These are phyloP conservation scores for Zapus hudsonius DNA, from an alignment of 2,113 vertebrate species.

Conservation along the genomic window DNA sequence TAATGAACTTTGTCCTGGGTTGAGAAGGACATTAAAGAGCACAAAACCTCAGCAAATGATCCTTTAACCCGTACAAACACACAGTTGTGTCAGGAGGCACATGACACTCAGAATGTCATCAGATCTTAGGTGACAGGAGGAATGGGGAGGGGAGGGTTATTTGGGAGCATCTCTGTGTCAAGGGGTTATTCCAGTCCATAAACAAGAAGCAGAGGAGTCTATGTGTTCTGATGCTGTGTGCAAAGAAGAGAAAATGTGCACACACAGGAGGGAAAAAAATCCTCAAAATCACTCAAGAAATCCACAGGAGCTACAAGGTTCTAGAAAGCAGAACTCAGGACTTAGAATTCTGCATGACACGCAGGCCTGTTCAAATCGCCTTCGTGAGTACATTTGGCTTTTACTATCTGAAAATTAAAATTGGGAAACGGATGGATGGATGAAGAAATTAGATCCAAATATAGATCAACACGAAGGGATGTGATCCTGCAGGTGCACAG, in stretches of 20 bases:
- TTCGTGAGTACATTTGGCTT: background rate
- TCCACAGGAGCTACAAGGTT: background rate
- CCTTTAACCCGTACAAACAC: too few species aligned
- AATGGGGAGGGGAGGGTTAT: background rate
- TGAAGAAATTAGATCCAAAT: slow-evolving; percentile 1
- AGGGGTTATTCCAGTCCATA: background rate
- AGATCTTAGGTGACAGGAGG: background rate
- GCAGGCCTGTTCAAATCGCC: background rate
- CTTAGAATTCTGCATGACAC: background rate
- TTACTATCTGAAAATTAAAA: slow-evolving; percentile 22
- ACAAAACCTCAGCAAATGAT: too few species aligned
- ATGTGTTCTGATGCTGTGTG: background rate
- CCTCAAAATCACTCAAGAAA: background rate
- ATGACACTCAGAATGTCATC: background rate
- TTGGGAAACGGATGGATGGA: background rate
- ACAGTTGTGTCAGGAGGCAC: background rate
- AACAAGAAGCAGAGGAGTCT: background rate
- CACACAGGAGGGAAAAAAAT: background rate
- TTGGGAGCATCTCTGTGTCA: background rate
- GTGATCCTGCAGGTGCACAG: background rate
- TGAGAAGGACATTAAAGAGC: too few species aligned
- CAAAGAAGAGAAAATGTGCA: background rate
- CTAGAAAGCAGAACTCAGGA: background rate
- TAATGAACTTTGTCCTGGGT: too few species aligned
- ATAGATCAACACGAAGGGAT: background rate